Base-by-base conservation (phyloP, 2,113 vertebrate genomes). In the Phoenicopterus ruber region DNA sequence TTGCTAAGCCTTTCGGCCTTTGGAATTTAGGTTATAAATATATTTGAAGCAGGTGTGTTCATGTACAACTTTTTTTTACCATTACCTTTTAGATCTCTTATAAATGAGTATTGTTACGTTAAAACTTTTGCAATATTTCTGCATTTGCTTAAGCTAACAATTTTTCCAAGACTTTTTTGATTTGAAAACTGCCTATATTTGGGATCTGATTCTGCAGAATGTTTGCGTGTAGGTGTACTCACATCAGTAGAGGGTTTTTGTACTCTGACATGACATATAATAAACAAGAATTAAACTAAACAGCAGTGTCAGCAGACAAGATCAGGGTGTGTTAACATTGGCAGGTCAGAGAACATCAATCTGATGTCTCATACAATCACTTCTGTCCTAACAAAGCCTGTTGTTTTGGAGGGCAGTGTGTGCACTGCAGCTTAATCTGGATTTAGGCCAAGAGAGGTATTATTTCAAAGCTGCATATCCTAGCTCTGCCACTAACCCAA, bases 281-380 rank as follows among this genome's bases (percentile, higher is more conserved):
- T 61, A 83, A 85, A 77, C 62, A 93, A 90, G 79, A 93, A 90
- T 65, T 80, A 86, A 93, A 86, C 49, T 65, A 80, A 94, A 96
- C 40, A 72, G 91, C 74, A 82, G 50, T 1, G 21, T 94, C 94
- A 94, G 88, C 93, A 95, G 88, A 81, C 79, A 81, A 86, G 44
- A 85, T 87, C 62, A 50, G 93, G 67, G 79, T 46, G 34, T 83
- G 76, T 88, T 86, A 90, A 70, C 12, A 19, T 2, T n/a, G n/a
- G n/a, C n/a, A n/a, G n/a, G n/a, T n/a, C n/a, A n/a, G n/a, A n/a
- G n/a, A n/a, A n/a, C n/a, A n/a, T n/a, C n/a, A 93, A 74, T 79
- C 57, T 70, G 58, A 91, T 73, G 90, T 54, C 40, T 91, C 66
- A 80, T 7, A 90, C 40, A 88, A 90, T 86, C 82, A 61, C 21